A percentile compares a stretch with the other conserved stretches of the same genome.
Evolutionary conservation across 2,113 vertebrate genomes (phyloP).

Genomic region (Ceratotherium simum): DNA sequence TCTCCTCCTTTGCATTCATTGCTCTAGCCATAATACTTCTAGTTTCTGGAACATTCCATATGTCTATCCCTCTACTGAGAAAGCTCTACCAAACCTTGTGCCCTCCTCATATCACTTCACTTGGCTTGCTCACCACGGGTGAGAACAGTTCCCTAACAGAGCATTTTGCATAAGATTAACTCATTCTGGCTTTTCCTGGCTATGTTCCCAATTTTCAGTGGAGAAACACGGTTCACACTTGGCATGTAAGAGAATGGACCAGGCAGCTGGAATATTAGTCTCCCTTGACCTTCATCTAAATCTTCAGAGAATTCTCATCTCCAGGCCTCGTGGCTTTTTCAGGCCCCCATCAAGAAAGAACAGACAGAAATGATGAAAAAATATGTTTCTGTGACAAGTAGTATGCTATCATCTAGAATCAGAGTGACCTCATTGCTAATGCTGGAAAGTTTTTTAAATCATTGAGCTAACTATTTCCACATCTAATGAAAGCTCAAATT

Average conservation of each 20-base stretch:
- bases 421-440: slow-evolving; percentile 2
- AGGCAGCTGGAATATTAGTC: not conserved
- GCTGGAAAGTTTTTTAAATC: not conserved
- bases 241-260: not conserved
- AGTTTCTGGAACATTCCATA: not conserved
- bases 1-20: not conserved
- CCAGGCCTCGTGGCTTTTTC: not conserved
- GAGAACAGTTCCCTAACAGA: not conserved
- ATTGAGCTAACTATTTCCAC: not conserved
- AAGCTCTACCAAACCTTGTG: not conserved
- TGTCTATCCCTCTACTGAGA: not conserved
- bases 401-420: not conserved
- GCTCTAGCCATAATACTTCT: not conserved
- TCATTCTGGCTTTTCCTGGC: slow-evolving; percentile 16
- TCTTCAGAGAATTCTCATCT: slow-evolving; percentile 25
- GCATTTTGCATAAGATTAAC: not conserved
- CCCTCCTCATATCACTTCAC: not conserved
- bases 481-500: slow-evolving; percentile 35
- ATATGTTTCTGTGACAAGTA: not conserved
- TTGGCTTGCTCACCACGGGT: not conserved
- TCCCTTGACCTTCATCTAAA: not conserved
- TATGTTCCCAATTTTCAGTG: not conserved
- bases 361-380: slow-evolving; percentile 5
- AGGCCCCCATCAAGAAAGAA: not conserved
- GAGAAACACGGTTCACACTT: not conserved